These are phyloP conservation scores for Probosciger aterrimus DNA, from an alignment of 2,113 vertebrate genomes.

Conservation along the genomic window DNA sequence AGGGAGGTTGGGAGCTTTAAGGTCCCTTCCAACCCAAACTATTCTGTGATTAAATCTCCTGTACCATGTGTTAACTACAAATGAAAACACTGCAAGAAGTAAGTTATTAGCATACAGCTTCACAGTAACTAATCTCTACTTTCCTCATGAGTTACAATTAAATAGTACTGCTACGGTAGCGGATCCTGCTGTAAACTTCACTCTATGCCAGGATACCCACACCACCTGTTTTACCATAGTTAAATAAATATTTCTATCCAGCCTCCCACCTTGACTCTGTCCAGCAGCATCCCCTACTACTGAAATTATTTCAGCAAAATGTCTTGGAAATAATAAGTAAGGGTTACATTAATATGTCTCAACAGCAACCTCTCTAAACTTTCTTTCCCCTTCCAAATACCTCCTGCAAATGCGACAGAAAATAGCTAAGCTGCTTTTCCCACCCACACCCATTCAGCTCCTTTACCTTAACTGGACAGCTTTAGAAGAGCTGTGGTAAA, in stretches of 20 bases:
- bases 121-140: background rate
- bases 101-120: background rate
- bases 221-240: background rate
- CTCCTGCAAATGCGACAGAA: background rate
- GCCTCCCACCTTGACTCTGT: background rate
- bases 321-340: background rate
- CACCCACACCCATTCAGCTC: background rate
- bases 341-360: background rate
- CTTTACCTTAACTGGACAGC: background rate
- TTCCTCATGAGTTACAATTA: background rate
- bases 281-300: background rate
- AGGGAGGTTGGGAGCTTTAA: background rate
- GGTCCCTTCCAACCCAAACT: background rate
- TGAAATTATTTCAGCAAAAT: background rate
- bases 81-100: background rate
- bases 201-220: background rate
- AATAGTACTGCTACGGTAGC: background rate
- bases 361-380: background rate
- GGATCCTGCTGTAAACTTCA: background rate
- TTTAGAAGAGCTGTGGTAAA: constrained; percentile 5
- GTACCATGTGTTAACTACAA: background rate
- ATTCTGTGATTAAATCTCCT: background rate
- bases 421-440: background rate
- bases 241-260: background rate
- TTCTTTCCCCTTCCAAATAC: background rate